Conservation (phyloP, 2,888 invertebrate species). For the Callyntrura guangdongensis region DNA sequence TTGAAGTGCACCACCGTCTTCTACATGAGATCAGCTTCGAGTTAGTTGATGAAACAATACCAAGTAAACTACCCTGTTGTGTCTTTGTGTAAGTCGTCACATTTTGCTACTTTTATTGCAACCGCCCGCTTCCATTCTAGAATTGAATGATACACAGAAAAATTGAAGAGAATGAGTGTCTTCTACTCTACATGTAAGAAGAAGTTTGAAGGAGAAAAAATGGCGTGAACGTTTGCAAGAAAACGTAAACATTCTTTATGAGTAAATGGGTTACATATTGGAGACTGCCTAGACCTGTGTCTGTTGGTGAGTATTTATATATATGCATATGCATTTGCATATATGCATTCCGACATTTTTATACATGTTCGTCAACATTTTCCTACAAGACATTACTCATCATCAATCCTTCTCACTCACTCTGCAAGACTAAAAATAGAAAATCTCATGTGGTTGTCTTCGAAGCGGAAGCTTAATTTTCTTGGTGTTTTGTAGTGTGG, state of each 20-base stretch:
- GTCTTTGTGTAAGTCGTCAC: too few species aligned
- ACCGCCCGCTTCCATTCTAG: too few species aligned
- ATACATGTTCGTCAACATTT: slow-evolving; percentile 1
- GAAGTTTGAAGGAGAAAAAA: too few species aligned
- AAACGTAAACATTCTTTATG: slow-evolving; percentile 46
- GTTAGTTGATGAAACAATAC: too few species aligned
- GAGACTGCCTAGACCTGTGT: too few species aligned
- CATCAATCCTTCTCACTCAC: slow-evolving; percentile 33
- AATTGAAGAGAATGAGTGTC: too few species aligned
- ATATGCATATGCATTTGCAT: slow-evolving; percentile 9
- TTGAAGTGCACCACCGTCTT: too few species aligned
- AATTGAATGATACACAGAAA: too few species aligned
- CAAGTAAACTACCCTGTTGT: too few species aligned
- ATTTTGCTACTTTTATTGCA: too few species aligned
- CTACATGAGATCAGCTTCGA: too few species aligned
- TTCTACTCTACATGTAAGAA: too few species aligned
- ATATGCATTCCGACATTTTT: not conserved
- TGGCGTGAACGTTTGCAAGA: not conserved
- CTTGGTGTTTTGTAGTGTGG: slow-evolving; percentile 10
- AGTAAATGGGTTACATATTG: slow-evolving; percentile 66
- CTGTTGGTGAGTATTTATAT: not conserved
- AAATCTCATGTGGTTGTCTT: slow-evolving; percentile 59
- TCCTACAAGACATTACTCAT: slow-evolving; percentile 52
- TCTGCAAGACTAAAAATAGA: slow-evolving; percentile 61
- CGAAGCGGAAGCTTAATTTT: slow-evolving; percentile 65